Evolutionary conservation across 2,113 vertebrate species (phyloP), one percentile per base, ranked within the genome.

Genomic region (Crotalus tigris): DNA sequence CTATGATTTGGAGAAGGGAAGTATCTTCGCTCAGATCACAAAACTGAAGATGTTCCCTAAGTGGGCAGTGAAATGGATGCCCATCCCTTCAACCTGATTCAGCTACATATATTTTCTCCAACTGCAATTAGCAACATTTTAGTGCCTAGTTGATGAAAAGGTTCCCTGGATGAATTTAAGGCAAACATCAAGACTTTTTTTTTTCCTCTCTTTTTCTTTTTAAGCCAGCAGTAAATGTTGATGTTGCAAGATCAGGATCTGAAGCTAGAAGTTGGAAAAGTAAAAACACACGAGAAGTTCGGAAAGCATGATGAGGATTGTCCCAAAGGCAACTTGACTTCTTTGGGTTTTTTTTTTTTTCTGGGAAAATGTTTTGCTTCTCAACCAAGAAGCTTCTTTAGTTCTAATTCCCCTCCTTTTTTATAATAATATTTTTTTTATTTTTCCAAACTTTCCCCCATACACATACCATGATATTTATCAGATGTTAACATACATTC

Each of bases 241-340:
- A 92, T 11, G 88, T 46, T 92, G 88, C 92, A 87, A 81, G 64
- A 0, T 29, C 59, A 91, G 61, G 54, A 90, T n/a, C 5, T 69
- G 5, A 58, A 4, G 23, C 59, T 61, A 89, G 24, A 87, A 59
- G 0, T 0, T 53, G 12, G 51, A 10, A 21, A 33, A 39, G 1
- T 39, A 55, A 91, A 51, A 33, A 46, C 1, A 91, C 93, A 90
- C 1, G 87, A 91, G 85, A 91, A 57, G 29, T 85, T 53, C 17
- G 8, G 69, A 39, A 0, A 1, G 0, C 9, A 24, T 85, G 24
- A 58, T 24, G 75, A 26, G 11, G n/a, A 0, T 64, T 12, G 13
- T 24, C 59, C 1, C 5, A 23, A 61, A 61, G 61, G 11, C 11
- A 61, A 61, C 59, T 61, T 24, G 59, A 10, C 24, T 61, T 11